Evolutionary conservation across 2,888 invertebrate species (phyloP), one percentile per base, ranked within the genome.

Genomic region (Subacronicta megacephala): DNA sequence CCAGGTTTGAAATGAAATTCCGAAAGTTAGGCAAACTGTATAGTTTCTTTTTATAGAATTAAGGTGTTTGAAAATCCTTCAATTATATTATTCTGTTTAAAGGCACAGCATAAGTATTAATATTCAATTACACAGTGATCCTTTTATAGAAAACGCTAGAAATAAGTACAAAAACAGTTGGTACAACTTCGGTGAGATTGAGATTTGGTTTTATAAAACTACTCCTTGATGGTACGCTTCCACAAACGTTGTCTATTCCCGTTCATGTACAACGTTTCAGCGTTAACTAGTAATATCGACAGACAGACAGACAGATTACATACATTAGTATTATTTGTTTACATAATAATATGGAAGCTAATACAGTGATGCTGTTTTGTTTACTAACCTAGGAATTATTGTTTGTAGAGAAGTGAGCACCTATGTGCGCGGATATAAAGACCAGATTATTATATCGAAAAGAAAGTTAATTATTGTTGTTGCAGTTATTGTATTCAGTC

Each of bases 221-320:
- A 26, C 9, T 23, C 7, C 10, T 26, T 26, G 10, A 26, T 23
- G 23, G 20, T 26, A 10, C 26, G 26, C 3, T 13, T n/a, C 29
- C 10, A 26, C 16, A 16, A n/a, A 40, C 20, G 13, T 15, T 6
- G 26, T 29, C 57, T 66, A 66, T 66, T 66, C 37, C 26, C 6
- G 66, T 37, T 38, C 29, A 16, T 16, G 26, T 7, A 20, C 47
- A 57, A 35, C 56, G 33, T 44, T 57, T 61, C 55, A 60, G n/a
- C 57, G 42, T 54, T 42, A 33, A 43, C 23, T 31, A 43, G 60
- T 52, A 51, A 58, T 63, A 54, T 63, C 23, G 70, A 73, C 50
- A 42, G 67, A 56, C 72, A 42, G 67, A 56, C 72, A 56, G 69
- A 60, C 60, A 58, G 70, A 29, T 58, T 35, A 57, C 46, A 18